These are phyloP conservation scores for Augiades crinisus DNA, from an alignment of 2,888 invertebrate genomes.

Conservation along the genomic window DNA sequence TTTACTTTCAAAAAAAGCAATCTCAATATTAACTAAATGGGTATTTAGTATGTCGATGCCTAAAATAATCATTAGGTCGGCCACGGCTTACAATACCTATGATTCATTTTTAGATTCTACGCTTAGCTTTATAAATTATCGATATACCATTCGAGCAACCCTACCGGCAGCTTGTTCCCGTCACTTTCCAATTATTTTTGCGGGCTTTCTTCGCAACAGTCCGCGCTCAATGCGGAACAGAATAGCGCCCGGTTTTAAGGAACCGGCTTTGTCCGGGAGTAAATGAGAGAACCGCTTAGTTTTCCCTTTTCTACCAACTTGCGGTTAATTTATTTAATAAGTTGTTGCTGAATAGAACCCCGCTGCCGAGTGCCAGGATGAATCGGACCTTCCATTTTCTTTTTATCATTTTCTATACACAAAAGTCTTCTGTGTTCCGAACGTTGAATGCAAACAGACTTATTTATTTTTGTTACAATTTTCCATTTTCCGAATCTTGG, in stretches of 20 bases:
- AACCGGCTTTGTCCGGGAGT: conserved; percentile 63
- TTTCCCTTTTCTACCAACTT: conserved; percentile 72
- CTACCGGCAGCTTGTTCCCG: conserved; percentile 54
- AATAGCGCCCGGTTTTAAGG: conserved; percentile 67
- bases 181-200: conserved; percentile 80
- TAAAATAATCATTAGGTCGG: too few relatives aligned
- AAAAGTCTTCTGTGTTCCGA: conserved; percentile 42
- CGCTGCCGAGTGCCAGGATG: conserved; percentile 56
- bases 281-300: conserved; percentile 62
- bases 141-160: conserved; percentile 28
- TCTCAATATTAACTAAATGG: too few relatives aligned
- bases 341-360: conserved; percentile 72
- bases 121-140: conserved; percentile 17
- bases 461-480: conserved; percentile 31
- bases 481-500: conserved; percentile 33
- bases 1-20: too few relatives aligned
- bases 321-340: conserved; percentile 80
- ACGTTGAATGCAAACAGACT: conserved; percentile 39
- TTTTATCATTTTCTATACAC: conserved; percentile 43
- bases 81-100: too few relatives aligned
- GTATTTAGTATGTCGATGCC: too few relatives aligned
- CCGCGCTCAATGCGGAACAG: conserved; percentile 61
- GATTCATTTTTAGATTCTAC: neutral
- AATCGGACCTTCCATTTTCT: conserved; percentile 66
- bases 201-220: conserved; percentile 69